A percentile compares a stretch with the other conserved stretches of the same genome.
Conservation (phyloP, 64 coral and sea anemone species). For the Dendrophyllia cribrosa region DNA sequence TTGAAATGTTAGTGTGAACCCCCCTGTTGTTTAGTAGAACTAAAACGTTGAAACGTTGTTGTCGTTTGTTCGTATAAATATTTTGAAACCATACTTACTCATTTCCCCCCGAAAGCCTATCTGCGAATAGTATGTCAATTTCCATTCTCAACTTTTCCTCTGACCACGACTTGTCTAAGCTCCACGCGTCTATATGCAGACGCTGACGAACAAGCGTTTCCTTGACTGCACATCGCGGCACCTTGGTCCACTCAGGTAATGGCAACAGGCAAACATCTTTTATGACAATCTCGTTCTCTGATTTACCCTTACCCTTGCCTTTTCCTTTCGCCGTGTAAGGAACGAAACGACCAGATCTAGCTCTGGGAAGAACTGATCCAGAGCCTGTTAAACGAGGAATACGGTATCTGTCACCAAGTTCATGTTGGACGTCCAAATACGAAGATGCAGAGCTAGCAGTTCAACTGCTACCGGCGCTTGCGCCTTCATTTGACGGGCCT, state of each 20-base stretch:
- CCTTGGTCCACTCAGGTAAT: background rate
- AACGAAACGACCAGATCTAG: background rate
- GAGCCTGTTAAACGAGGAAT: background rate
- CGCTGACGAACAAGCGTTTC: background rate
- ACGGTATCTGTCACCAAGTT: too few species aligned
- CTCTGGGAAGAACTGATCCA: background rate
- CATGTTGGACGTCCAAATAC: too few species aligned
- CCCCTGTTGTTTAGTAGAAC: too few species aligned
- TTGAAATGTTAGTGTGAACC: too few species aligned
- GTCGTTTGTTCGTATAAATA: too few species aligned
- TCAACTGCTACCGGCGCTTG: too few species aligned
- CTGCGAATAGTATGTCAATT: background rate
- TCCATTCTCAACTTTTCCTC: background rate
- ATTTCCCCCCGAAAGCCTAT: too few species aligned
- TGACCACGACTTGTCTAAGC: conserved; percentile 10
- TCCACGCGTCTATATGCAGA: conserved; percentile 8
- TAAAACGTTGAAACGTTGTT: too few species aligned
- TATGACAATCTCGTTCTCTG: background rate
- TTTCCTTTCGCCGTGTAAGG: background rate
- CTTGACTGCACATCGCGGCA: background rate
- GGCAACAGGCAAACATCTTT: conserved; percentile 36
- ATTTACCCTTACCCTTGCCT: background rate
- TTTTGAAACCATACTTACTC: too few species aligned
- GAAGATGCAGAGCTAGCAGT: too few species aligned
- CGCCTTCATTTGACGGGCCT: too few species aligned